Conservation (phyloP, 2,888 invertebrate genomes). For the Agrochola macilenta region DNA sequence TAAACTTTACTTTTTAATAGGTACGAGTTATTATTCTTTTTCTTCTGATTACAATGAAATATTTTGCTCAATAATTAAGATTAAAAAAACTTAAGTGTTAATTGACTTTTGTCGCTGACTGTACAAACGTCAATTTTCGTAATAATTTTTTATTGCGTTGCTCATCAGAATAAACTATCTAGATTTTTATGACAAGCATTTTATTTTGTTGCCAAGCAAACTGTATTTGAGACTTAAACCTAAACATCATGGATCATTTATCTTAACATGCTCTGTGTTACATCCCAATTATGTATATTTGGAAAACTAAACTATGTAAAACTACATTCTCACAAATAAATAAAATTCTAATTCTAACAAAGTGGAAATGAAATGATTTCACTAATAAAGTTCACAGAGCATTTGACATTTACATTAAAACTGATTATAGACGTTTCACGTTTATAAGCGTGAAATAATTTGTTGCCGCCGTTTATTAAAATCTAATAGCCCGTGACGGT, state of each 20-base stretch:
- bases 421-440: slow-evolving; percentile 21
- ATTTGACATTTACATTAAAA: slow-evolving; percentile 40
- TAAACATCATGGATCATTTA: slow-evolving; percentile 1
- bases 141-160: not conserved
- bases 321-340: too few relatives aligned
- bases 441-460: slow-evolving; percentile 35
- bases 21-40: not conserved
- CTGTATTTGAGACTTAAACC: not conserved
- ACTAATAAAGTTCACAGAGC: slow-evolving; percentile 34
- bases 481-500: slow-evolving; percentile 27
- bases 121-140: not conserved
- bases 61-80: too few relatives aligned
- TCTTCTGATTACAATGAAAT: too few relatives aligned
- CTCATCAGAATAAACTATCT: not conserved
- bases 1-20: not conserved
- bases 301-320: too few relatives aligned
- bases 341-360: too few relatives aligned
- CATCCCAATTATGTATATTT: slow-evolving; percentile 4
- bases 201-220: not conserved
- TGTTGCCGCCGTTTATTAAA: slow-evolving; percentile 22
- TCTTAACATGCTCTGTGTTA: not conserved
- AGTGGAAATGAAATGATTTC: slow-evolving; percentile 24
- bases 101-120: not conserved
- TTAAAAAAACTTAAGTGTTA: not conserved
- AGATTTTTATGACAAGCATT: too few relatives aligned